Evolutionary conservation across 2,888 invertebrate genomes (phyloP).

Genomic region (Leucoptera coffeella): DNA sequence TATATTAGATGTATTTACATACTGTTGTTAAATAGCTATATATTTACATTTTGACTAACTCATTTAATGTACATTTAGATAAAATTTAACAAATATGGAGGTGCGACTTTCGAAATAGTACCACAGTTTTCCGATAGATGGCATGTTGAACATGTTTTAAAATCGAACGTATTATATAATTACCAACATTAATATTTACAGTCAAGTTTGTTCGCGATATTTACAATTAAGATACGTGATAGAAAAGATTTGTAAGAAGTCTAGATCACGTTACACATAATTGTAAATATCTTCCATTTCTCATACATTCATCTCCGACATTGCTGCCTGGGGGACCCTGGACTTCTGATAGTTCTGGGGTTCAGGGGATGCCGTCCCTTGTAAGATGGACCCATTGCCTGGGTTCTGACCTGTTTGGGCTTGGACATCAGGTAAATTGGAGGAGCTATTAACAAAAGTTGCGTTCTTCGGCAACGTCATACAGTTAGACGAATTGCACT

Average conservation of each 20-base stretch:
- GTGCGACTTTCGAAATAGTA: too few relatives aligned
- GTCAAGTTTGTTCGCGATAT: conserved; percentile 31
- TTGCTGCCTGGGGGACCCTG: conserved; percentile 71
- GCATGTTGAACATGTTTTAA: too few relatives aligned
- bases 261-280: conserved; percentile 48
- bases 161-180: too few relatives aligned
- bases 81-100: too few relatives aligned
- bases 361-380: conserved; percentile 32
- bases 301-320: conserved; percentile 90
- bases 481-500: conserved; percentile 41
- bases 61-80: too few relatives aligned
- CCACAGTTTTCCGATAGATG: too few relatives aligned
- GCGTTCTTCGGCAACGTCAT: conserved; percentile 60
- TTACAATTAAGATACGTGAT: too few relatives aligned
- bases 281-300: conserved; percentile 53
- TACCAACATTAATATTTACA: too few relatives aligned
- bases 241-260: too few relatives aligned
- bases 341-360: conserved; percentile 45
- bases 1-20: too few relatives aligned
- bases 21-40: too few relatives aligned
- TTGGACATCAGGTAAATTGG: conserved; percentile 43
- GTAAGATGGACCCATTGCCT: conserved; percentile 28
- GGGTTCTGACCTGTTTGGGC: conserved; percentile 41
- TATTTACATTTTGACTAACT: too few relatives aligned
- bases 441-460: conserved; percentile 34